Base-by-base conservation (phyloP, 2,888 invertebrate species). In the Axea sp. region DNA sequence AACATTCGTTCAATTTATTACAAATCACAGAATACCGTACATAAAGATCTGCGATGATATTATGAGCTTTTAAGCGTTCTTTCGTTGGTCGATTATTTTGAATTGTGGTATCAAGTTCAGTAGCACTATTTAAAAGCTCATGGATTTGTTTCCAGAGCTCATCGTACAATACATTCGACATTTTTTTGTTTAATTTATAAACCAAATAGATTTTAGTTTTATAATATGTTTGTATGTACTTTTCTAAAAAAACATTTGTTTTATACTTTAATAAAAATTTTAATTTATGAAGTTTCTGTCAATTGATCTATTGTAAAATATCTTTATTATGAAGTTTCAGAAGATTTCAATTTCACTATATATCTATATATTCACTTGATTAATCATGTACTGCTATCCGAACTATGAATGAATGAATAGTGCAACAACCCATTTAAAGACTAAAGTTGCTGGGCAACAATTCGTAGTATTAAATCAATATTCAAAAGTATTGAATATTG, bases 1-100 rank as follows among this genome's bases (percentile, higher is more conserved):
- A 95, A 69, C 95, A 94, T 59, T 92, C 89, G 80, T 95, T 93
- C 4, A 97, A 85, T 78, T 91, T 91, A 76, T 94, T 92, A 12
- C 94, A 90, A 0, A 95, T 90, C 14, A 93, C 89, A 2, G 96
- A 93, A 83, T 97, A 98, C 79, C 94, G 92, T 1, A 96, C 89
- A 84, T 96, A 95, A 47, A 97, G 88, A 64, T 92, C 92, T 9
- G 92, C 91, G 0, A 94, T 88, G 3, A 90, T 85, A 0, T 90
- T 89, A 47, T 93, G 91, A 1, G 93, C 90, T 45, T 91, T 90
- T 14, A 88, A 84, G 26, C 91, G 88, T 39, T 94, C 93, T 57
- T 89, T 88, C 75, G 84, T 86, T 17, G 89, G 86, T 62, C 86
- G 87, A 6, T 87, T 83, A 9, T 84, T 84, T 69, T 88, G 93